Evolutionary conservation across 2,113 vertebrate genomes (phyloP).

Genomic region (Struthio camelus): DNA sequence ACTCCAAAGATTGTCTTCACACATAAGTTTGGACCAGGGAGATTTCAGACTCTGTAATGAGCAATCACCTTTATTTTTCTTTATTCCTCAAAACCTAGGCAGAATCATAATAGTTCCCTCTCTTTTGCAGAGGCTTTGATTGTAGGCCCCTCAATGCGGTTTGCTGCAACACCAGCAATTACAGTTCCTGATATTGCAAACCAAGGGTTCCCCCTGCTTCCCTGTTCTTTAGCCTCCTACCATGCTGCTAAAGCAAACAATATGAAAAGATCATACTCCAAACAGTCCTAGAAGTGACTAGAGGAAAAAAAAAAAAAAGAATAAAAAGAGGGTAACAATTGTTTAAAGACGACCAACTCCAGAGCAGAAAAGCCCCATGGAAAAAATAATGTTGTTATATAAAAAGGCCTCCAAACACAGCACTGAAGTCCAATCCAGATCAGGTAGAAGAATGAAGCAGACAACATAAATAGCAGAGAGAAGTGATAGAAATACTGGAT

Average conservation of each 20-base stretch:
- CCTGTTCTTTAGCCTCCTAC: not conserved
- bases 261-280: not conserved
- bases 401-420: not conserved
- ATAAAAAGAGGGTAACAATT: not conserved
- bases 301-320: not conserved
- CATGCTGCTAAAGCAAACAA: not conserved
- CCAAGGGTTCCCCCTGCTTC: not conserved
- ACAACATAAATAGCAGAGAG: not conserved
- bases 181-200: not conserved
- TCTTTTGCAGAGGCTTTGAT: not conserved
- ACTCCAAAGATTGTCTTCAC: not conserved
- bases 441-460: not conserved
- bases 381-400: not conserved
- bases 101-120: not conserved
- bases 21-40: not conserved
- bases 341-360: not conserved
- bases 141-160: not conserved
- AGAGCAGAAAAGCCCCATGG: not conserved
- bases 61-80: not conserved
- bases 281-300: not conserved
- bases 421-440: not conserved
- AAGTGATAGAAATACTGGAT: not conserved
- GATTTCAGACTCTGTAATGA: not conserved
- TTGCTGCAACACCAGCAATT: not conserved
- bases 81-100: not conserved